phyloP scores from a whole-genome alignment of 2,797 vertebrate species.

The Muscicapa striata region DNA sequence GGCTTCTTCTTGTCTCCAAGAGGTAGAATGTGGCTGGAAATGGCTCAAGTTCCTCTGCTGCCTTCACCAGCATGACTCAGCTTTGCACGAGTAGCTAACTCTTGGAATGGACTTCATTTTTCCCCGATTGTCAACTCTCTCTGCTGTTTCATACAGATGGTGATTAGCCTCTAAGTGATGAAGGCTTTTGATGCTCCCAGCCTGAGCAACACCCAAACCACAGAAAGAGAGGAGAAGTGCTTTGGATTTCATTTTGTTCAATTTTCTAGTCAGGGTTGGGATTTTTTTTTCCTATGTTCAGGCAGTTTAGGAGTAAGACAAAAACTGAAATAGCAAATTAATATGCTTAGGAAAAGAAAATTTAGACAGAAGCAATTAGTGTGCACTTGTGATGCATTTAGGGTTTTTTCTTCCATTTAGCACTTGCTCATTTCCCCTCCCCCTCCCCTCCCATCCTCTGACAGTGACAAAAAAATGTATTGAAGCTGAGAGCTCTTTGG shows the following conservation, averaged over 20 bases:
- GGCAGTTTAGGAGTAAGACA: slow-evolving; percentile 15
- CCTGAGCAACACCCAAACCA: background rate
- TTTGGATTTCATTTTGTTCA: slow-evolving; percentile 44
- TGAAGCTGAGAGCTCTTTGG: slow-evolving; percentile 43
- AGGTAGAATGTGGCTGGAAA: background rate
- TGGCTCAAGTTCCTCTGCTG: background rate
- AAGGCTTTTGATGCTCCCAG: slow-evolving; percentile 10
- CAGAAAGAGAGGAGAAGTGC: slow-evolving; percentile 22
- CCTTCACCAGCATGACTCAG: background rate
- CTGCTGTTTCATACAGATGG: slow-evolving; percentile 2
- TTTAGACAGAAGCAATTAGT: slow-evolving; percentile 42
- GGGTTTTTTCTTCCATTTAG: slow-evolving; percentile 28
- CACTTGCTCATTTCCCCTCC: background rate
- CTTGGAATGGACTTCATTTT: background rate
- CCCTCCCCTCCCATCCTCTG: background rate
- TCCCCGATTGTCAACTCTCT: background rate
- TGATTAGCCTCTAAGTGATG: background rate
- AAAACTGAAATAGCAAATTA: slow-evolving; percentile 53
- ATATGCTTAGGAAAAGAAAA: slow-evolving; percentile 5
- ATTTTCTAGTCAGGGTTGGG: background rate
- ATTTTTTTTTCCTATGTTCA: background rate
- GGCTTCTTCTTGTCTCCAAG: background rate
- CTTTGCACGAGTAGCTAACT: background rate
- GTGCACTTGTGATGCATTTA: slow-evolving; percentile 15
- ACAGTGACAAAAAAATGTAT: background rate